Percentiles rank a stretch among this genome's conserved stretches.
Evolutionary conservation across 2,797 vertebrate species (phyloP).

Genomic region (Chiroxiphia lanceolata): DNA sequence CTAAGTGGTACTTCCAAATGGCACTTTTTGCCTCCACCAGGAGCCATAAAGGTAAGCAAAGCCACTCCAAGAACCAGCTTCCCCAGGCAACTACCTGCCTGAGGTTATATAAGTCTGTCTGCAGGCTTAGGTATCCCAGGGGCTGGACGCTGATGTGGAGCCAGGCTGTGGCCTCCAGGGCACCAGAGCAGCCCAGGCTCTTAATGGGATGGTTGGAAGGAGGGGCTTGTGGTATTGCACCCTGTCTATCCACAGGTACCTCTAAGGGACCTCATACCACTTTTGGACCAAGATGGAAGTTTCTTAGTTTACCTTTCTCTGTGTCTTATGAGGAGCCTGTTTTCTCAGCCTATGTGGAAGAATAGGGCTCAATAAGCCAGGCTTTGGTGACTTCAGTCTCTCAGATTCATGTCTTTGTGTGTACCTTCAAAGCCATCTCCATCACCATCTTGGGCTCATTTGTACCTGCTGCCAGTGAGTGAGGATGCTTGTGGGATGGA

Average conservation of each 20-base stretch:
- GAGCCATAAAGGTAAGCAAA: background rate
- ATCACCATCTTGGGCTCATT: background rate
- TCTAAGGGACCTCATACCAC: background rate
- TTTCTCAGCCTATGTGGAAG: background rate
- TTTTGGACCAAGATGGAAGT: background rate
- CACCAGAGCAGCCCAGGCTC: background rate
- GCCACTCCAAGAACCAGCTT: background rate
- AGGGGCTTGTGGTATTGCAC: background rate
- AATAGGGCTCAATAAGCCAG: background rate
- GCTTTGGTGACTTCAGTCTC: background rate
- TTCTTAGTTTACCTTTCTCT: background rate
- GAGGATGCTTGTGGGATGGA: fast-evolving
- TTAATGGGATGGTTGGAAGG: background rate
- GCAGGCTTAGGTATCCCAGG: background rate
- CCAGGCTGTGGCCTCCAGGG: background rate
- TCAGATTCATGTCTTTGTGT: background rate
- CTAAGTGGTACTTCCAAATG: fast-evolving
- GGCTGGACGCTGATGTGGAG: background rate
- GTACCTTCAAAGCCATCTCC: background rate
- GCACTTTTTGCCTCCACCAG: background rate
- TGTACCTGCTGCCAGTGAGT: background rate
- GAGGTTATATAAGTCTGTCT: background rate
- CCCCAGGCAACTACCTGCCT: background rate
- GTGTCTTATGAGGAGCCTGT: background rate
- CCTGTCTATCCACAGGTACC: background rate